Base-by-base conservation (phyloP, 2,797 vertebrate genomes). In the Sebastes alutus region DNA sequence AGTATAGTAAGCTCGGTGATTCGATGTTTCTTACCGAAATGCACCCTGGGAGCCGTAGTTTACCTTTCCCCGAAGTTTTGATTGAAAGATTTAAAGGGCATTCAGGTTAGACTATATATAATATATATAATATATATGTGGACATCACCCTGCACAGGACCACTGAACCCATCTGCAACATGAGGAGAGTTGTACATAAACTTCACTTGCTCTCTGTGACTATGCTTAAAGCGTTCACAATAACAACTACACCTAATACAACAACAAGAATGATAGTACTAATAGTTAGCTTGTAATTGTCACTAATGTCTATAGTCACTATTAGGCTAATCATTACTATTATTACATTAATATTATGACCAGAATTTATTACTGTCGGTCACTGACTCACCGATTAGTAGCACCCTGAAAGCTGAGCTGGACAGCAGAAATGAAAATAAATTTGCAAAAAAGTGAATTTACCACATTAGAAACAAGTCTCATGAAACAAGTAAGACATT, bases 21-120 rank as follows among this genome's bases (percentile, higher is more conserved):
- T 69, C 1, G 52, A 8, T 10, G n/a, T 13, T 49, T 29, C 20
- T 25, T n/a, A 9, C 29, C 35, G 49, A 71, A 75, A 30, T 59
- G 60, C 27, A 46, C 10, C 1, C 3, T 70, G 59, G 72, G 58
- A 49, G 6, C 58, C 1, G 60, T 66, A 75, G 60, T 69, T 67
- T 5, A 65, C 12, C 11, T 62, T 12, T 13, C 16, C 46, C 29
- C 54, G 33, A 38, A 8, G 18, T 18, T 4, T 4, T 61, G 35
- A 65, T 46, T 27, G 23, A 46, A 49, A 7, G 54, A 22, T 85
- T 38, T 38, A 38, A 38, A 38, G 90, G 6, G 68, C 76, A n/a
- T 82, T 86, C 30, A 65, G 0, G 12, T 25, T 46, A 46, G 14
- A 6, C 14, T 38, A 38, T 38, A 38, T 38, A 38, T 38, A 38